Conservation (phyloP, 64 coral and sea anemone genomes). For the Astreopora myriophthalma region DNA sequence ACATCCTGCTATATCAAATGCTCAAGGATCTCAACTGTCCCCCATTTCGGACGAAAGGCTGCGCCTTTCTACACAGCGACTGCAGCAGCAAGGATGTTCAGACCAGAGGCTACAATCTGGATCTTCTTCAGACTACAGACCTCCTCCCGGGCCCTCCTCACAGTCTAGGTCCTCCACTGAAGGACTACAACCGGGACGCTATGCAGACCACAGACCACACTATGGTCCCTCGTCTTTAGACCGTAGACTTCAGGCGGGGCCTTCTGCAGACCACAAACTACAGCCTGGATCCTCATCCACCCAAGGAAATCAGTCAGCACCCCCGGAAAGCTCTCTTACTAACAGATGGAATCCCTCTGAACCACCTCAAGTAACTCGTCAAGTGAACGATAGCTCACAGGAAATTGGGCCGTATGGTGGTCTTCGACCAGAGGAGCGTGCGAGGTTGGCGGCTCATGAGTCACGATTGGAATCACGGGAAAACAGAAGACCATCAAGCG, state of each 20-base stretch:
- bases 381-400: not conserved
- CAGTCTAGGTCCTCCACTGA: not conserved
- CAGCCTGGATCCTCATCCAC: not conserved
- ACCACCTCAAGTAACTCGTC: slow-evolving; percentile 2
- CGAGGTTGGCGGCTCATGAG: slow-evolving; percentile 34
- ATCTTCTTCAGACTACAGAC: not conserved
- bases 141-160: not conserved
- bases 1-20: not conserved
- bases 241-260: not conserved
- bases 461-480: slow-evolving; percentile 20
- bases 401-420: not conserved
- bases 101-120: not conserved
- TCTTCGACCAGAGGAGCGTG: slow-evolving; percentile 29
- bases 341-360: slow-evolving; percentile 11
- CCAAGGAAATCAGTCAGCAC: not conserved
- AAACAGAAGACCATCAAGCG: not conserved
- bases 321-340: not conserved
- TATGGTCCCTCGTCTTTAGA: not conserved
- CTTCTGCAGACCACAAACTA: not conserved
- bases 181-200: not conserved
- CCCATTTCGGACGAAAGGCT: not conserved
- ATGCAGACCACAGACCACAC: not conserved
- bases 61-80: not conserved
- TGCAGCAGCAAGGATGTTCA: not conserved
- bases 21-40: not conserved